Evolutionary conservation across 2,888 invertebrate species (phyloP), one percentile per base, ranked within the genome.

Genomic region (Eupithecia pulchellata): DNA sequence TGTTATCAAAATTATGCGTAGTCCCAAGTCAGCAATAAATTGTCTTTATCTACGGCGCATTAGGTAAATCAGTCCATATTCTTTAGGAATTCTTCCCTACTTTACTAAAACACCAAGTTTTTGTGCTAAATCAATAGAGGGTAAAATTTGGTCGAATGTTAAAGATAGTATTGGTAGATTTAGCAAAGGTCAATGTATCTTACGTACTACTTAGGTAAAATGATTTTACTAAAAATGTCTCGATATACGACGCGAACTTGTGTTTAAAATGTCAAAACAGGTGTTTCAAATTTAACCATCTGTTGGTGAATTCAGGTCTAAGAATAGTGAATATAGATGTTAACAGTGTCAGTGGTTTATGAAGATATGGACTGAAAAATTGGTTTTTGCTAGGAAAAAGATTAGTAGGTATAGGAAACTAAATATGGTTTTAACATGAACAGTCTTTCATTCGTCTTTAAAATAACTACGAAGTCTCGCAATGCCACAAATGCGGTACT

Each of bases 31-130:
- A 47, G 61, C 69, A 74, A 72, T 75, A 75, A 77, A 76, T 60
- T 69, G 68, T 73, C 67, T 60, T 64, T 64, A 65, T 39, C 58
- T 68, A 42, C 66, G 64, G 60, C 77, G 52, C 30, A 34, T 42
- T 73, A 68, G 66, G 75, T 72, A 70, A 79, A 71, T 77, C 77
- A 73, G 78, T 75, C 77, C 71, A 73, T 77, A 77, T 67, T 60
- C 20, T 55, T 64, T 34, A 63, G 42, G 25, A 60, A 64, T 68
- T 32, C 36, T 36, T 57, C 14, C 29, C 14, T 52, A 34, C 55
- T n/a, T 39, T 60, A 58, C 14, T n/a, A 55, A 57, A 25, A 52
- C 20, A 52, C 52, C 52, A 52, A 25, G 52, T 25, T 52, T 52
- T 25, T 13, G 20, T 20, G 20, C 47, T 47, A 20, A 20, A 20